Evolutionary conservation across 2,888 invertebrate genomes (phyloP), one percentile per base, ranked within the genome.

Genomic region (Aporophyla nigra): DNA sequence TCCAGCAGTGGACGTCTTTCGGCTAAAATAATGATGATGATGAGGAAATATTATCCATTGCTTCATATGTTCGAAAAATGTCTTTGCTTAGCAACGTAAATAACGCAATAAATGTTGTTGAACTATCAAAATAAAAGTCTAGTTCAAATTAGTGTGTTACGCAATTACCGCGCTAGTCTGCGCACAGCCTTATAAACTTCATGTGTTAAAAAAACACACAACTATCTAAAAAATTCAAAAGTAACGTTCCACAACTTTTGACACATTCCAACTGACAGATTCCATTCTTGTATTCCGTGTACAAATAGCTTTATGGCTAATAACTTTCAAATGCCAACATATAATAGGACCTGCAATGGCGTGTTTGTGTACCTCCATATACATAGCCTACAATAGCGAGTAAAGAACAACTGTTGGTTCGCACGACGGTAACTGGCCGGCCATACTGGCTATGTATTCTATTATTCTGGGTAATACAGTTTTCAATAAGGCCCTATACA

Each of bases 371-470:
- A 83, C 76, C 68, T 76, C 49, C 56, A 72, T n/a, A 56, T 67
- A 71, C 49, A 79, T 61, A 78, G 82, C 80, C 46, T 69, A 54
- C 33, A 14, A 61, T 6, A 40, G 24, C 62, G 84, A 81, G 76
- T 85, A 83, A 81, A 65, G 74, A 78, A 78, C 88, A 87, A 67
- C 71, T 90, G 91, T 74, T 80, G 73, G 80, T 86, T 91, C 90
- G 83, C 91, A 90, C 86, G 81, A 63, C 33, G 59, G 66, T 74
- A 72, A 56, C 74, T 68, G 54, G 27, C 51, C 10, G 43, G 43
- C 43, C 43, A 43, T 46, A 12, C 43, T 46, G 67, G 63, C 63
- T 83, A 53, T 61, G 68, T 74, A 73, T 74, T 75, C 61, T 66
- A 80, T 72, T 70, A 79, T 75, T 61, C 61, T 27, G 62, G 63